These are phyloP conservation scores for Globia sparganii DNA, from an alignment of 2,888 invertebrate species.

Conservation along the genomic window DNA sequence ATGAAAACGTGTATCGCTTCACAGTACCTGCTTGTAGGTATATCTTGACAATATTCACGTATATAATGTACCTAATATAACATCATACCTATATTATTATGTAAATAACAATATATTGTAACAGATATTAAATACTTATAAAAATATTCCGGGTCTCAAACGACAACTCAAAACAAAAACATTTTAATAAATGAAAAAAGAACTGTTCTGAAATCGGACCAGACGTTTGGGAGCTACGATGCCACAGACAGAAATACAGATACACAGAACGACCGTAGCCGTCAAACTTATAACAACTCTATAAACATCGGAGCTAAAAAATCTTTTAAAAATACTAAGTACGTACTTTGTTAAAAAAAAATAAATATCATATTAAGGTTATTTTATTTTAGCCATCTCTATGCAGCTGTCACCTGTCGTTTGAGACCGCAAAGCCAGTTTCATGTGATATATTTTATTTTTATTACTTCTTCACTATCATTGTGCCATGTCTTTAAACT, in stretches of 20 bases:
- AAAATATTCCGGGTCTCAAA: conserved; percentile 36
- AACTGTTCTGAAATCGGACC: too few species aligned
- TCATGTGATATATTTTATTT: conserved; percentile 44
- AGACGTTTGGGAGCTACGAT: neutral
- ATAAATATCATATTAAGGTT: too few species aligned
- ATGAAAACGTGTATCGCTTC: conserved; percentile 76
- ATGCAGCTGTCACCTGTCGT: conserved; percentile 37
- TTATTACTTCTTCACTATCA: conserved; percentile 44
- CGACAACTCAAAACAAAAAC: neutral
- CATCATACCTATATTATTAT: conserved; percentile 62
- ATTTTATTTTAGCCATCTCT: neutral
- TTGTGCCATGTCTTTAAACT: conserved; percentile 67
- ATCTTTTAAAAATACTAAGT: too few species aligned
- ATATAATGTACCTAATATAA: conserved; percentile 64
- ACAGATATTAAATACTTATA: conserved; percentile 30
- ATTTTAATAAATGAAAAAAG: neutral
- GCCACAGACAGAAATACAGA: neutral
- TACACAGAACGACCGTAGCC: neutral
- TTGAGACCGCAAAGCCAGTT: conserved; percentile 41
- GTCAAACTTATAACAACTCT: neutral
- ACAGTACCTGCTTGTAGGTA: conserved; percentile 85
- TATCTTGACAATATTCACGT: conserved; percentile 81
- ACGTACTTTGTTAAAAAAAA: neutral
- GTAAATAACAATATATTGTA: conserved; percentile 68
- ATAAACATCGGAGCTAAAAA: too few species aligned